These are phyloP conservation scores for Glandiceps talaboti DNA, from an alignment of 53 echinoderm and acorn worm genomes.

Conservation along the genomic window DNA sequence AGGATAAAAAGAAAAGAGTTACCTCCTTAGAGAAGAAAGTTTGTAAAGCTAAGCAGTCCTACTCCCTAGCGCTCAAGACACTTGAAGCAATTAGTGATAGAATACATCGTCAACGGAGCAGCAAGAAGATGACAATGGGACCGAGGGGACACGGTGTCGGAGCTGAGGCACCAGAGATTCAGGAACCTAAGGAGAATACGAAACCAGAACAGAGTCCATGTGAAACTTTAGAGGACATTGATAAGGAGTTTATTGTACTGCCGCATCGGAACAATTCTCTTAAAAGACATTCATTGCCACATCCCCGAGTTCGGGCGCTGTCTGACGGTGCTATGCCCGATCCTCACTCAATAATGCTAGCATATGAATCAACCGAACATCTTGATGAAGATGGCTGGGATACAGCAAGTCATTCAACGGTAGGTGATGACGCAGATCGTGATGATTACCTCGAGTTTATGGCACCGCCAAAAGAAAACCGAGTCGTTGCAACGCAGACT, in stretches of 20 bases:
- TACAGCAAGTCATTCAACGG: constrained; percentile 28
- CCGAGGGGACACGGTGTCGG: constrained; percentile 71
- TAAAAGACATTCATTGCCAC: background rate
- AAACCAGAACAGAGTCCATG: constrained; percentile 4
- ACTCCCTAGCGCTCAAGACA: constrained; percentile 75
- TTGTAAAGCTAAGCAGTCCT: constrained; percentile 39
- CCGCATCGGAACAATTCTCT: constrained; percentile 4
- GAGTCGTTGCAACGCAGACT: background rate
- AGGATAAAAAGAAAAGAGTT: constrained; percentile 60
- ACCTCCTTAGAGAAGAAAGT: constrained; percentile 54
- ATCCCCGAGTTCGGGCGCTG: background rate
- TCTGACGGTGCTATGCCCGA: constrained; percentile 17
- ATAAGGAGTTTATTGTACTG: background rate
- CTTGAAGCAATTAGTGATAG: constrained; percentile 84
- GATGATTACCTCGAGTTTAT: background rate
- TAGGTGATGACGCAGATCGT: background rate
- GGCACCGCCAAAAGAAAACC: background rate
- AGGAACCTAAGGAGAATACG: background rate
- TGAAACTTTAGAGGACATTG: background rate
- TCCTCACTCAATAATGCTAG: constrained; percentile 44
- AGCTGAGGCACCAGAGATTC: constrained; percentile 37
- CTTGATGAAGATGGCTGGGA: constrained; percentile 77
- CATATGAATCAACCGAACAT: constrained; percentile 53
- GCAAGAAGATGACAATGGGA: constrained; percentile 26
- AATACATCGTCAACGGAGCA: constrained; percentile 67